Percentiles rank a stretch among this genome's conserved stretches.
Evolutionary conservation across 2,888 invertebrate species (phyloP).

Genomic region (Linnaemya vulpina): DNA sequence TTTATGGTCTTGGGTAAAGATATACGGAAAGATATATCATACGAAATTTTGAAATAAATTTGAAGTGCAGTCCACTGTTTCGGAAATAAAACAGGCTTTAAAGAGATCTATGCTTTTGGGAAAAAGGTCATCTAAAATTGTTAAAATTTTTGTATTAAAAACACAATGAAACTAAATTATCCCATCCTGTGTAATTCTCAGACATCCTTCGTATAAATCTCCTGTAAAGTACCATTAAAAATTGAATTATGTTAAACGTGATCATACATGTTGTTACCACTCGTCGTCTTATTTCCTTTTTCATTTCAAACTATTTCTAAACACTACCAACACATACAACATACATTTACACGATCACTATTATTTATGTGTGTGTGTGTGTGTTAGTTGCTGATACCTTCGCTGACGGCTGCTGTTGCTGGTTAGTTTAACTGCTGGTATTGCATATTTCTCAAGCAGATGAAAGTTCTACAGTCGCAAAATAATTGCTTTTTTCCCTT

Average conservation of each 20-base stretch:
- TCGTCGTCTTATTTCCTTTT: conserved; percentile 42
- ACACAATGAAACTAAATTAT: no score
- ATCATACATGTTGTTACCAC: conserved; percentile 63
- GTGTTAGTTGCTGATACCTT: conserved; percentile 16
- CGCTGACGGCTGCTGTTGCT: conserved; percentile 3
- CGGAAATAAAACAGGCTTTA: no score
- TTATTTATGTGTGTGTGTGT: background rate
- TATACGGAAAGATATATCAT: no score
- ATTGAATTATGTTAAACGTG: conserved; percentile 69
- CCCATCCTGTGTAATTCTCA: background rate
- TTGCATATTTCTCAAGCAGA: background rate
- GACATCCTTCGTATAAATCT: background rate
- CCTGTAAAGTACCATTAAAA: conserved; percentile 52
- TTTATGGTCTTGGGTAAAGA: no score
- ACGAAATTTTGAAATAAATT: no score
- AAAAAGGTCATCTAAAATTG: no score
- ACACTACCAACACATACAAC: conserved; percentile 1
- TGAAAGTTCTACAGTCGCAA: conserved; percentile 20
- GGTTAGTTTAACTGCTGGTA: conserved; percentile 12
- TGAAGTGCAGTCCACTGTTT: no score
- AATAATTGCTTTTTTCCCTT: conserved; percentile 52
- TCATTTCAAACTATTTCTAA: conserved; percentile 10
- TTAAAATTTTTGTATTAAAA: no score
- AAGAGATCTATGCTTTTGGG: no score
- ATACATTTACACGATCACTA: no score